phyloP scores from a whole-genome alignment of 1,140 invertebrate species.

The Nephotettix cincticeps region DNA sequence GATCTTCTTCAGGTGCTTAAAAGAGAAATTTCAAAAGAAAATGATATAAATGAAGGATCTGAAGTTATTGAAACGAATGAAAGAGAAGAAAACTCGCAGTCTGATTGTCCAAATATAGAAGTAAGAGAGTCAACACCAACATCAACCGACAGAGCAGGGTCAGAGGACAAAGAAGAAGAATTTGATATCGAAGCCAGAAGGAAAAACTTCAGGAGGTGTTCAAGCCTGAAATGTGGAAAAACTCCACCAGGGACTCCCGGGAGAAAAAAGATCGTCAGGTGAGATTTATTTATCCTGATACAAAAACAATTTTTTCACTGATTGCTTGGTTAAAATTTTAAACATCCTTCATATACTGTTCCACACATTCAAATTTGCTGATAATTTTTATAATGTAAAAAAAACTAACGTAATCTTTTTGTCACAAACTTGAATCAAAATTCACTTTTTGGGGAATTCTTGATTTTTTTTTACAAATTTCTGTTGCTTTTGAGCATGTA shows the following conservation, averaged over 20 bases:
- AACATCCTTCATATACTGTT: no score
- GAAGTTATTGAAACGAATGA: background rate
- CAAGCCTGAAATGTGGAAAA: constrained; percentile 87
- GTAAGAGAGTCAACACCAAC: background rate
- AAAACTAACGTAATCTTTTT: no score
- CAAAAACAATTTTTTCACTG: no score
- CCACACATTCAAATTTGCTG: no score
- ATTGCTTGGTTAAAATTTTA: no score
- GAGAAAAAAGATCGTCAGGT: constrained; percentile 87
- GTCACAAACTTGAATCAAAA: no score
- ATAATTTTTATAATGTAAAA: no score
- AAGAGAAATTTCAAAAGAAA: background rate
- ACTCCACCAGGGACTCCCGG: constrained; percentile 87
- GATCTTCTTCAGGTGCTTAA: constrained; percentile 1
- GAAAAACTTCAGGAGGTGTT: constrained; percentile 59
- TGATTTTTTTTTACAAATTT: no score
- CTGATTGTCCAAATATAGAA: background rate
- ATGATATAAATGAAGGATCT: background rate
- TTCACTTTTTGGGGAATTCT: no score
- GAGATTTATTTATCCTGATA: no score
- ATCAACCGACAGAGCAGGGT: background rate
- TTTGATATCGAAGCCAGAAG: constrained; percentile 20
- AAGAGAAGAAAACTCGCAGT: background rate
- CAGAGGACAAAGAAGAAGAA: constrained; percentile 8
- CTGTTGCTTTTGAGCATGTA: no score